These are phyloP conservation scores for Tachycineta bicolor DNA, from an alignment of 2,113 vertebrate genomes.

Conservation along the genomic window DNA sequence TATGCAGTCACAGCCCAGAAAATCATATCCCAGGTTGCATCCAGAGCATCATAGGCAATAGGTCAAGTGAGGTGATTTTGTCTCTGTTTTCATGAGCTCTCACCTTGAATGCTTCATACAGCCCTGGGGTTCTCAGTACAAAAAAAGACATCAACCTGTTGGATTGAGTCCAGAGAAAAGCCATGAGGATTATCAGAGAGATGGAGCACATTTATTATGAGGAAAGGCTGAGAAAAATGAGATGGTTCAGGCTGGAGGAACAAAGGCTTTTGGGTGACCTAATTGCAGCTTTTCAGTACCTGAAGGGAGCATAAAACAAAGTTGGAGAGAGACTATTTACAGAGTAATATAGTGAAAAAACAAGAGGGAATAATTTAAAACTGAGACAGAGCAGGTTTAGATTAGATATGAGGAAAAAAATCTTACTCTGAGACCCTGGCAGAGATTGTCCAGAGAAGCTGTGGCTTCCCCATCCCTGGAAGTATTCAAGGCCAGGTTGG, in stretches of 20 bases:
- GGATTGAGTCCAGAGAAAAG: background rate
- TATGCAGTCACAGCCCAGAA: background rate
- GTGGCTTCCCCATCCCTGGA: background rate
- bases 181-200: background rate
- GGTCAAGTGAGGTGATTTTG: background rate
- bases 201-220: background rate
- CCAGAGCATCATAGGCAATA: background rate
- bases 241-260: background rate
- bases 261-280: accelerated
- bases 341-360: background rate
- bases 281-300: background rate
- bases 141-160: accelerated
- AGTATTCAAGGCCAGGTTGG: background rate
- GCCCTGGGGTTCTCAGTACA: background rate
- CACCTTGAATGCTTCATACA: background rate
- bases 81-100: background rate
- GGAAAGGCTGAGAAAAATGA: background rate
- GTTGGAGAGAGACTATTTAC: background rate
- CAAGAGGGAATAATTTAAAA: background rate
- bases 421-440: background rate
- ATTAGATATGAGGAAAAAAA: background rate
- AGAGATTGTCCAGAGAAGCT: background rate
- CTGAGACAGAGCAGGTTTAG: background rate
- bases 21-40: background rate
- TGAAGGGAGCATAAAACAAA: background rate